Evolutionary conservation across 2,888 invertebrate genomes (phyloP), one percentile per base, ranked within the genome.

Genomic region (Volucella inanis): DNA sequence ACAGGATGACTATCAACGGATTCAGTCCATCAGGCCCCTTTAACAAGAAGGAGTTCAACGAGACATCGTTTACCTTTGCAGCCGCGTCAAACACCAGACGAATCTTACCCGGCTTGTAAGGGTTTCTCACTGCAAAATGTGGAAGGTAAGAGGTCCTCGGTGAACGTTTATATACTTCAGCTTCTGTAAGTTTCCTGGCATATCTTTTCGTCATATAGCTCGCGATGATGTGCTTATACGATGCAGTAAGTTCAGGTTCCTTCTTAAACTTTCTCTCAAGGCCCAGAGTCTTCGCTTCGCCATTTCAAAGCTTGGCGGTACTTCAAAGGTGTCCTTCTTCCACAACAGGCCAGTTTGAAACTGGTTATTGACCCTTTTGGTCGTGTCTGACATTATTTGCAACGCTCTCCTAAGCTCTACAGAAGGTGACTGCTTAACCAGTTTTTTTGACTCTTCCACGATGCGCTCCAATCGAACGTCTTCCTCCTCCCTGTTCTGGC

Each of bases 31-130:
- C 15, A 14, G 41, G 57, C 1, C 41, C 57, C 41, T 57, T 57
- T 8, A 57, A 15, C 14, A 57, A 12, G 38, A 38, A 9, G 22
- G 22, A 8, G 22, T 31, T 38, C 9, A 55, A 31, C n/a, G 55
- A 55, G 8, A n/a, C 8, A 9, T n/a, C 38, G 38, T n/a, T 9
- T 38, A 55, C 57, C 57, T 41, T 39, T 8, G 38, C 55, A 2
- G 38, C 38, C n/a, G 55, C 55, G 38, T 22, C 22, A 22, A 55
- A 55, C 8, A 57, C 57, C 39, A 57, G 39, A 14, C 57, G 57
- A 15, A 57, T 10, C 39, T 57, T 3, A 22, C 22, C 22, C 3
- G 22, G 22, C 22, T 22, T 22, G 22, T 22, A 22, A 22, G 22
- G 22, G 3, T 22, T 22, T 3, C 22, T 22, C 22, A 22, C 22